Base-by-base conservation (phyloP, 2,797 vertebrate genomes). In the Pangasius macronema region DNA sequence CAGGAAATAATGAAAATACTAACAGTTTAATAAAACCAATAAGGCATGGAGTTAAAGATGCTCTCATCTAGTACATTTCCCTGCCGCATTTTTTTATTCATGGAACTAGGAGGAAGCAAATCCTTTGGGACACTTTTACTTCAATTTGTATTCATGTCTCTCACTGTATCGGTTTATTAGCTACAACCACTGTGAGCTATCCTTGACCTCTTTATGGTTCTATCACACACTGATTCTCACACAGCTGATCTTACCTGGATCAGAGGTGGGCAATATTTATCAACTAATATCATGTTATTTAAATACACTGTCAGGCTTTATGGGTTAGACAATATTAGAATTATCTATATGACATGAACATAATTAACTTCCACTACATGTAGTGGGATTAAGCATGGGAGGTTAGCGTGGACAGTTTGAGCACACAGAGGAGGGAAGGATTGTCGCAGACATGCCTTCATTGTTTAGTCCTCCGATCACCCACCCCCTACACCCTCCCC, bases 301-400 rank as follows among this genome's bases (percentile, higher is more conserved):
- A 53, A 76, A 67, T 57, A 73, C 27, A 76, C 2, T 13, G 77
- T 13, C 77, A 39, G 2, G 30, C 30, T 22, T 27, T 30, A 53
- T 2, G 18, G 20, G 10, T 82, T 46, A 82, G 16, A 63, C 7
- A 46, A 82, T 18, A 65, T 82, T 49, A 30, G 16, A 49, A 8
- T 49, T 30, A 2, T 67, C 2, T 13, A 33, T 0, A 30, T 0
- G 0, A 30, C 42, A 82, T 46, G 9, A 67, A 67, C 42, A 68
- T 51, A 68, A 36, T 33, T 49, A 83, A 14, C 42, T 67, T 53
- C 39, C 53, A 70, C 20, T 63, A 55, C 9, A 53, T 83, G 80
- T 88, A 90, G 76, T 89, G 39, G 86, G 84, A 72, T 85, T 83
- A 85, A 63, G 82, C 33, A 59, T 33, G 65, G 80, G 82, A 83